These are phyloP conservation scores for Acrocyrtus sp. DNA, from an alignment of 2,888 invertebrate genomes.

Conservation along the genomic window DNA sequence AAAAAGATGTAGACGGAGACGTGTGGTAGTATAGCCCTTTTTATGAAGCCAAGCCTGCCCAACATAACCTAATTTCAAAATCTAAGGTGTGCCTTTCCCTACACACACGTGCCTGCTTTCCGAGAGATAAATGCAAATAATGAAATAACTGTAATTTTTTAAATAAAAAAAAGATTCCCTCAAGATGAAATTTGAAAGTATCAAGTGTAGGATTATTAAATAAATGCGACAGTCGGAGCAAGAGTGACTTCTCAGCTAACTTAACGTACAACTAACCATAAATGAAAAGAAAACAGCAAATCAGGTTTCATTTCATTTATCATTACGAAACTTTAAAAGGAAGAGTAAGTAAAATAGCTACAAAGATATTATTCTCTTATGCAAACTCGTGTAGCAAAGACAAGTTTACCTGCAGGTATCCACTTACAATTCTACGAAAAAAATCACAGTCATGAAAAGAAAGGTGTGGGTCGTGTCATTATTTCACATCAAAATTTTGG, in stretches of 20 bases:
- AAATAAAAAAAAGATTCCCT: background rate
- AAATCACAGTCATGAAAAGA: background rate
- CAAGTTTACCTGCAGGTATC: background rate
- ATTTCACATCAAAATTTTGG: too few species aligned
- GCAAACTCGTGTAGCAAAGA: background rate
- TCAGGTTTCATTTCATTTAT: slow-evolving; percentile 12
- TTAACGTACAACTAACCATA: background rate
- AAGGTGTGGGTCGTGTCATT: background rate
- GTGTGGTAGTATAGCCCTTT: too few species aligned
- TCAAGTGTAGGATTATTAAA: slow-evolving; percentile 20
- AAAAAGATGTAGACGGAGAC: too few species aligned
- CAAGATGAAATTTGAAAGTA: slow-evolving; percentile 4
- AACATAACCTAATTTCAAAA: slow-evolving; percentile 30
- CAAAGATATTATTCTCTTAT: too few species aligned
- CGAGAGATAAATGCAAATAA: slow-evolving; percentile 5
- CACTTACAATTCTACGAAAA: background rate
- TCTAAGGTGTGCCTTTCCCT: slow-evolving; percentile 28
- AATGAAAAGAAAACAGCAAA: slow-evolving; percentile 30
- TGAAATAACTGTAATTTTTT: slow-evolving; percentile 24
- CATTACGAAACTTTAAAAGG: slow-evolving; percentile 13
- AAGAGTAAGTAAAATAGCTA: too few species aligned
- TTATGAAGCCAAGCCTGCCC: background rate
- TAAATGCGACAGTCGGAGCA: slow-evolving; percentile 20
- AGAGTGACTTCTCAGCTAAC: background rate
- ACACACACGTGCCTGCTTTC: slow-evolving; percentile 2